Evolutionary conservation across 2,113 vertebrate genomes (phyloP).

Genomic region (Dicaeum eximium): DNA sequence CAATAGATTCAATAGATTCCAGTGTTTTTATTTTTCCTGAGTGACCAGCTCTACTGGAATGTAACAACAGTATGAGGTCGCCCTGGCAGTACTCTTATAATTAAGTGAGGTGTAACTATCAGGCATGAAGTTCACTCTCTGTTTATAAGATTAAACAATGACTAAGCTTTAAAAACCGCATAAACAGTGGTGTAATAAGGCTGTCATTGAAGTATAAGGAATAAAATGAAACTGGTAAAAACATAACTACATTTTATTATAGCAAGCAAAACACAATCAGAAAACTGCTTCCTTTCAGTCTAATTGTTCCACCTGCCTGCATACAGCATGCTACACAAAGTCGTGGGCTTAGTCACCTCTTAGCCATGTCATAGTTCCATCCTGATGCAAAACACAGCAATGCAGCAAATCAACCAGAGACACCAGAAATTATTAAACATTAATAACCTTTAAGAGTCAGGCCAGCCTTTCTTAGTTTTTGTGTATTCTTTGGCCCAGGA

Average conservation of each 20-base stretch:
- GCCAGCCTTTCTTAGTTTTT: not conserved
- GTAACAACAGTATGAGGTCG: not conserved
- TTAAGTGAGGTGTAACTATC: not conserved
- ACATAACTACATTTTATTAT: conserved; percentile 4
- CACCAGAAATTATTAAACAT: not conserved
- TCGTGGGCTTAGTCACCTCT: not conserved
- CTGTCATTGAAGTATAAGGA: conserved; percentile 2
- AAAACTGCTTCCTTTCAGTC: not conserved
- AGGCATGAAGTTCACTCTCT: not conserved
- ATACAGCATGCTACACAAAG: not conserved
- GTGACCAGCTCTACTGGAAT: not conserved
- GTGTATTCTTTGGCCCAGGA: not conserved
- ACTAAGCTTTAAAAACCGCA: conserved; percentile 27
- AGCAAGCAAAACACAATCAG: not conserved
- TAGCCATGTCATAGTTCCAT: not conserved
- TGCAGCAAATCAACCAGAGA: not conserved
- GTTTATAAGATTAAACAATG: conserved; percentile 48
- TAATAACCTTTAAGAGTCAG: not conserved
- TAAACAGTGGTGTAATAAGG: conserved; percentile 18
- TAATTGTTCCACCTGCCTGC: not conserved
- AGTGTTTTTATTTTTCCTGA: not conserved
- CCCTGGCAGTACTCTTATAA: not conserved
- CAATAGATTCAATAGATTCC: not conserved
- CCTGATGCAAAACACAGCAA: not conserved
- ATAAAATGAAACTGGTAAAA: conserved; percentile 31